A percentile compares a stretch with the other conserved stretches of the same genome.
phyloP scores from a whole-genome alignment of 1,140 invertebrate species.

The Chlorops oryzae region DNA sequence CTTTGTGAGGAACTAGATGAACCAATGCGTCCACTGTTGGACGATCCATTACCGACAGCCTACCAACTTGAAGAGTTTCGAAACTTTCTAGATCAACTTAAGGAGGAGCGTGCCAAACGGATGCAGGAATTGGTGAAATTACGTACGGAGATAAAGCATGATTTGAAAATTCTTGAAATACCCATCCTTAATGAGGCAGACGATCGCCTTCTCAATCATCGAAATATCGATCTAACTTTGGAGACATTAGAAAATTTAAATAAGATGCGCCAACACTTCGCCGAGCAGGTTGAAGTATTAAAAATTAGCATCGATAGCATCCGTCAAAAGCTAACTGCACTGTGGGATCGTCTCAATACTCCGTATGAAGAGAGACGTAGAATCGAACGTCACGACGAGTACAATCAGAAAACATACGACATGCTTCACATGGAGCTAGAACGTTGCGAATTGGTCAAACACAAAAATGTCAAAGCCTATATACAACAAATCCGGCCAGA shows the following conservation, averaged over 20 bases:
- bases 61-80: conserved; percentile 26
- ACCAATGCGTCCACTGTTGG: conserved; percentile 18
- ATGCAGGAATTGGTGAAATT: conserved; percentile 22
- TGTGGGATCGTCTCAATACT: conserved; percentile 59
- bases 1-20: conserved; percentile 34
- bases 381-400: conserved; percentile 52
- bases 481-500: conserved; percentile 63
- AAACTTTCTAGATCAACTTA: conserved; percentile 18
- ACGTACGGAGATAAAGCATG: conserved; percentile 22
- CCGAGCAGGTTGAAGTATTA: conserved; percentile 30
- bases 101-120: conserved; percentile 13
- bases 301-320: conserved; percentile 45
- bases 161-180: conserved; percentile 24
- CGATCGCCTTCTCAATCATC: conserved; percentile 23
- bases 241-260: conserved; percentile 16
- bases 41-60: conserved; percentile 28
- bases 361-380: conserved; percentile 48
- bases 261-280: conserved; percentile 10
- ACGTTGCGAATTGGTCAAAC: conserved; percentile 57
- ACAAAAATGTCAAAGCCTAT: conserved; percentile 62
- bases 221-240: conserved; percentile 26
- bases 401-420: conserved; percentile 50
- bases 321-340: conserved; percentile 48
- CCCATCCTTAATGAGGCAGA: conserved; percentile 18
- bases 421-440: conserved; percentile 56